These are phyloP conservation scores for Idaea dimidiata DNA, from an alignment of 2,888 invertebrate genomes.

Conservation along the genomic window DNA sequence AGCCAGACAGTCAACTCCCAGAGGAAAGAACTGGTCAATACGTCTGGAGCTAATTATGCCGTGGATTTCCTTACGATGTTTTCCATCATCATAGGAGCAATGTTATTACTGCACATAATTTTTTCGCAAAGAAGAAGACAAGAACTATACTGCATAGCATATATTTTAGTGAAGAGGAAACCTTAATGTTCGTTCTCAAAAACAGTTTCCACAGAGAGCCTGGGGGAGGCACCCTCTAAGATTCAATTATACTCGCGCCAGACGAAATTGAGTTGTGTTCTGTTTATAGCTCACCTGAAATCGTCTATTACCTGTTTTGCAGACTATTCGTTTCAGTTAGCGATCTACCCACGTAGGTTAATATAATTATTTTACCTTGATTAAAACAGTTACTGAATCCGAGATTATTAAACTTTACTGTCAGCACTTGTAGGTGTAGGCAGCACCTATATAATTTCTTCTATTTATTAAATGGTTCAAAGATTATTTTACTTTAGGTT, in stretches of 20 bases:
- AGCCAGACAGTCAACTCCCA: too few species aligned
- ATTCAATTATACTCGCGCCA: conserved; percentile 31
- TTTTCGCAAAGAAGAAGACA: too few species aligned
- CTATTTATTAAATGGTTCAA: too few species aligned
- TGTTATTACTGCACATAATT: too few species aligned
- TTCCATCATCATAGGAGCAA: too few species aligned
- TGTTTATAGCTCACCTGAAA: conserved; percentile 30
- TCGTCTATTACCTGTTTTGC: conserved; percentile 27
- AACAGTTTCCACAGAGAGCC: conserved; percentile 25
- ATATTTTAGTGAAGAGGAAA: background rate
- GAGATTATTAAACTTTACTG: background rate
- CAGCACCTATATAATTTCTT: too few species aligned
- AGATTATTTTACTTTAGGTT: too few species aligned
- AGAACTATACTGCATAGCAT: background rate
- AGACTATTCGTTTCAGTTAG: conserved; percentile 10
- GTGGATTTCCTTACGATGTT: too few species aligned
- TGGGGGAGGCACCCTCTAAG: conserved; percentile 23
- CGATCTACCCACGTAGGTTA: conserved; percentile 6
- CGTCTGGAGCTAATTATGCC: too few species aligned
- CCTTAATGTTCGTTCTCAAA: conserved; percentile 13
- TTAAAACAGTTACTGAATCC: background rate
- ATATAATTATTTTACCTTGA: background rate
- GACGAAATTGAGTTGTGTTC: conserved; percentile 33
- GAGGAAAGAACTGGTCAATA: too few species aligned
- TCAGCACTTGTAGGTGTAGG: too few species aligned